Evolutionary conservation across 2,113 vertebrate genomes (phyloP).

Genomic region (Tursiops truncatus): DNA sequence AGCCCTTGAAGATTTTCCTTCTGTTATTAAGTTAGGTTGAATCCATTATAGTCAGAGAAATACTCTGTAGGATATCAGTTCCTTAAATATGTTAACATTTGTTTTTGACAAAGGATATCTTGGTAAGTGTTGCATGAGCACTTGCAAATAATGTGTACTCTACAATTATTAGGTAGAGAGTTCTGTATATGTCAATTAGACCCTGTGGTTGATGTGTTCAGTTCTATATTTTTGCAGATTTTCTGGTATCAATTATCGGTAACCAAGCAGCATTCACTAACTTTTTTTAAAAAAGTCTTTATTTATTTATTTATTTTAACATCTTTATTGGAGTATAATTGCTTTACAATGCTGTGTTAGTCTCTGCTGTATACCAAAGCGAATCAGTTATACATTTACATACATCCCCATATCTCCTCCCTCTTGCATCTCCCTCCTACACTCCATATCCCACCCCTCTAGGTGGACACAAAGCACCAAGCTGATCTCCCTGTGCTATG

Average conservation of each 20-base stretch:
- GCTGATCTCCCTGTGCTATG: no score
- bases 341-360: no score
- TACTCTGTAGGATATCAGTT: neutral
- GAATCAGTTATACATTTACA: no score
- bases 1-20: neutral
- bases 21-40: neutral
- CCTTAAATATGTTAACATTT: constrained; percentile 35
- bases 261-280: neutral
- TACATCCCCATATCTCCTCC: no score
- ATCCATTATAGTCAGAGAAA: neutral
- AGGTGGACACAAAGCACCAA: no score
- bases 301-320: no score
- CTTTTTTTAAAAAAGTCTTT: neutral
- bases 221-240: neutral
- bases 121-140: neutral
- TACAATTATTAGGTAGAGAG: neutral
- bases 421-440: no score
- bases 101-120: neutral
- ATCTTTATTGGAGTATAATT: no score
- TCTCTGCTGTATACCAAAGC: no score
- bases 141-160: neutral
- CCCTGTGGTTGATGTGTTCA: neutral
- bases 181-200: neutral
- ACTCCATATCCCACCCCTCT: no score
- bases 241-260: neutral